phyloP scores from a whole-genome alignment of 2,113 vertebrate species.

The Gasterosteus nipponicus region DNA sequence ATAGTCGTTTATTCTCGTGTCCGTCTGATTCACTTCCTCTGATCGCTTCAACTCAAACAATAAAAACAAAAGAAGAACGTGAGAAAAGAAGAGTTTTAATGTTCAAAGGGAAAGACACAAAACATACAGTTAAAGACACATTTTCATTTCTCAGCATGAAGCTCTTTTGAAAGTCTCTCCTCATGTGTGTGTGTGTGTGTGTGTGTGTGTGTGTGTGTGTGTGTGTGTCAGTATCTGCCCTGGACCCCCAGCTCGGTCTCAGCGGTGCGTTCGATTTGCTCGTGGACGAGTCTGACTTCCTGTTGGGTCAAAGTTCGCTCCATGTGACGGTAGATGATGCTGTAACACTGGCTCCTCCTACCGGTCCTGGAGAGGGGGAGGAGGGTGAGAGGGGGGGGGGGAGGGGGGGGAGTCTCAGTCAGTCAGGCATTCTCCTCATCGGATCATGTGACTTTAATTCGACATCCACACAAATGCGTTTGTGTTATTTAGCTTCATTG shows the following conservation, averaged over 20 bases:
- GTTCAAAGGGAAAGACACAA: slow-evolving; percentile 3
- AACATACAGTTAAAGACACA: too few relatives aligned
- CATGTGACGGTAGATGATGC: slow-evolving; percentile 91
- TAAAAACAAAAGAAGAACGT: neutral
- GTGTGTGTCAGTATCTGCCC: slow-evolving; percentile 84
- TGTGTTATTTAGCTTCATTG: too few relatives aligned
- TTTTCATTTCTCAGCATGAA: too few relatives aligned
- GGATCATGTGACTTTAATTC: too few relatives aligned
- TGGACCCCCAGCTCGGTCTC: slow-evolving; percentile 87
- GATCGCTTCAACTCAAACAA: too few relatives aligned
- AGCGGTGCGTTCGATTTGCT: slow-evolving; percentile 78
- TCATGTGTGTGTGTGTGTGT: neutral
- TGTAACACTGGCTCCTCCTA: slow-evolving; percentile 91
- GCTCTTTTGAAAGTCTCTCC: too few relatives aligned
- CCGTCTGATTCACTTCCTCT: too few relatives aligned
- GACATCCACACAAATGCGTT: too few relatives aligned
- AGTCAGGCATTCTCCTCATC: too few relatives aligned
- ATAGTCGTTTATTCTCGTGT: too few relatives aligned
- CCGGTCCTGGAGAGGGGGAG: slow-evolving; percentile 79
- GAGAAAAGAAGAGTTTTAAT: slow-evolving; percentile 11
- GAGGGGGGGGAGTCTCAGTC: neutral
- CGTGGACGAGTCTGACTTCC: slow-evolving; percentile 86
- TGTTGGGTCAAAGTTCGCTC: slow-evolving; percentile 89
- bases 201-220: slow-evolving; percentile 3
- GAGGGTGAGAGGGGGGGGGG: neutral